Conservation (phyloP, 2,113 vertebrate genomes). For the Bos indicus region DNA sequence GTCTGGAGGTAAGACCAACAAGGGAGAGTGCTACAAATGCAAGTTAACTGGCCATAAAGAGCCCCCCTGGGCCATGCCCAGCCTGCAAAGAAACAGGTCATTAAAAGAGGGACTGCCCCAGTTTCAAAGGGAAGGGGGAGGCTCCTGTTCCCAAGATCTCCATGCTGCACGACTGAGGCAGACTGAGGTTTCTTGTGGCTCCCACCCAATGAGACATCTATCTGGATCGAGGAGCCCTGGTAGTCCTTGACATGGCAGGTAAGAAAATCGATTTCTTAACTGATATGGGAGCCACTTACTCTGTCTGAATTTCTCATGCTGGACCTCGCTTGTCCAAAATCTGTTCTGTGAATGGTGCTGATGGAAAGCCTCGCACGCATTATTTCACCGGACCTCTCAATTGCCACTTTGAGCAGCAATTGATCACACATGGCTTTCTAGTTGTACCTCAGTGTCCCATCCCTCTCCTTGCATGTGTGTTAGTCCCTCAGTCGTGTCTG, state of each 20-base stretch:
- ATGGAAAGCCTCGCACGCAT: not conserved
- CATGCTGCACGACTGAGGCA: not conserved
- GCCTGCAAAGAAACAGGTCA: not conserved
- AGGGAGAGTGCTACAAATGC: not conserved
- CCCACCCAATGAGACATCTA: not conserved
- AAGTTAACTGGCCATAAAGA: not conserved
- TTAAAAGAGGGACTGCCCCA: not conserved
- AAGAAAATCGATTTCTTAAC: not conserved
- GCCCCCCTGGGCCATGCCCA: not conserved
- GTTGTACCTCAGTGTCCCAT: not conserved
- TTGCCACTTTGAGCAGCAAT: not conserved
- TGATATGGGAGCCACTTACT: not conserved
- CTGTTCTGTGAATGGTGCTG: not conserved
- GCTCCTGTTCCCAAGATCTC: not conserved
- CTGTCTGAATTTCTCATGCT: not conserved
- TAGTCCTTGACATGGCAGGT: not conserved
- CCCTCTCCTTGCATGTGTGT: not conserved
- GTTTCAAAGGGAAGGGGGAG: not conserved
- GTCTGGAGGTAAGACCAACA: not conserved
- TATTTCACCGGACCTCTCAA: not conserved
- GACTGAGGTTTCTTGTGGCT: not conserved
- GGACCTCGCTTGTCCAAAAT: not conserved
- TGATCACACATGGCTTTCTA: not conserved
- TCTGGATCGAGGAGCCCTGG: not conserved
- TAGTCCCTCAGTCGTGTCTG: not conserved